phyloP scores from a whole-genome alignment of 92 coral and sea anemone species.

The Virgularia gustaviana region DNA sequence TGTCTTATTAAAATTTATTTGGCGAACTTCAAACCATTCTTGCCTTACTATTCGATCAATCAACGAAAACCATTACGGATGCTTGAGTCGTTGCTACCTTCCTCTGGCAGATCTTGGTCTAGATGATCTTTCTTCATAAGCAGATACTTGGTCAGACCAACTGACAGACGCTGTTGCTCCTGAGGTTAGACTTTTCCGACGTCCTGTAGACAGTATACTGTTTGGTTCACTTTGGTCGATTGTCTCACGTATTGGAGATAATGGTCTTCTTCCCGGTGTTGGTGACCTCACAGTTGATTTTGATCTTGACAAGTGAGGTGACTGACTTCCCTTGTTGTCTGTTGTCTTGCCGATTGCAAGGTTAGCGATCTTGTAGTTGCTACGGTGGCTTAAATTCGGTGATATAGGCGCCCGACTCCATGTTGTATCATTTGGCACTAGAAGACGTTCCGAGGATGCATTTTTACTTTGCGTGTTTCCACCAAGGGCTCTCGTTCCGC shows the following conservation, averaged over 20 bases:
- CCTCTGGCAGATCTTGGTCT: constrained; percentile 43
- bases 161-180: constrained; percentile 87
- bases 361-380: constrained; percentile 94
- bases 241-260: constrained; percentile 90
- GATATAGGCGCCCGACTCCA: constrained; percentile 13
- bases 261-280: constrained; percentile 74
- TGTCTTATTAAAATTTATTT: constrained; percentile 43
- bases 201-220: constrained; percentile 61
- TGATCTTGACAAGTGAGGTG: constrained; percentile 35
- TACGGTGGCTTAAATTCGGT: constrained; percentile 68
- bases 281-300: constrained; percentile 76
- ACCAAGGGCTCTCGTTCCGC: background rate
- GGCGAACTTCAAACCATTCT: background rate
- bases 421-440: background rate
- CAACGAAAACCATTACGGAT: background rate
- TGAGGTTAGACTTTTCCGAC: constrained; percentile 59
- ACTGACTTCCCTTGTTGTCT: constrained; percentile 50
- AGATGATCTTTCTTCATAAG: background rate
- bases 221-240: constrained; percentile 66
- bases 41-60: background rate
- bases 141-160: constrained; percentile 87
- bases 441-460: background rate
- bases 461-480: no score
- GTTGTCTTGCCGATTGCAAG: constrained; percentile 88
- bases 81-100: background rate